These are phyloP conservation scores for Cheilinus undulatus DNA, from an alignment of 2,113 vertebrate genomes.

Conservation along the genomic window DNA sequence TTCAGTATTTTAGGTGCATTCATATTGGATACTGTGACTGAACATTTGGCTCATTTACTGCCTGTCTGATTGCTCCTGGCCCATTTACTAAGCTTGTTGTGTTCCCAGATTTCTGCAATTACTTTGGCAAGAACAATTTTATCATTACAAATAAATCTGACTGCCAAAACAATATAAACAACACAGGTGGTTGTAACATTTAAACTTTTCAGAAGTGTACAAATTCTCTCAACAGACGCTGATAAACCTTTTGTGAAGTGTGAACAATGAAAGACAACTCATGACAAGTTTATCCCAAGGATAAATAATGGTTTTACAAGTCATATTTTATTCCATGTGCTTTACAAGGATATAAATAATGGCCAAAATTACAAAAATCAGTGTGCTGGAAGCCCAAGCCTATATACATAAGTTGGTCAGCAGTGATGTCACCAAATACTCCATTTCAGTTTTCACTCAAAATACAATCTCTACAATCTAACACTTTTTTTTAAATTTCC, in stretches of 20 bases:
- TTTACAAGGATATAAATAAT: slow-evolving; percentile 99
- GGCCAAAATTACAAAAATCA: slow-evolving; percentile 98
- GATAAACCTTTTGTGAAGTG: not conserved
- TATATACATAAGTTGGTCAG: slow-evolving; percentile 94
- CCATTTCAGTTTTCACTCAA: slow-evolving; percentile 82
- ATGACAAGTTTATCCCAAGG: slow-evolving; percentile 28
- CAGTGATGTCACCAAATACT: slow-evolving; percentile 87
- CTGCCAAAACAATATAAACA: not conserved
- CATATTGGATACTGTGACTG: not conserved
- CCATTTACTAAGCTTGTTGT: not conserved
- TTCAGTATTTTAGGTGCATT: not conserved
- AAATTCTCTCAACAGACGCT: not conserved
- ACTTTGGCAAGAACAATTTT: not conserved
- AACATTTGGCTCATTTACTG: not conserved
- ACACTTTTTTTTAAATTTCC: slow-evolving; percentile 36
- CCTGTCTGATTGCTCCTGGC: not conserved
- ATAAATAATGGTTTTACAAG: slow-evolving; percentile 88
- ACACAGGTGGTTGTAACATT: not conserved
- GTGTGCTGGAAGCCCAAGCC: slow-evolving; percentile 99
- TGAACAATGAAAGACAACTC: slow-evolving; percentile 5
- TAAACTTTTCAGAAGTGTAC: not conserved
- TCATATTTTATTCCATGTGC: slow-evolving; percentile 98
- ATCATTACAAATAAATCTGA: not conserved
- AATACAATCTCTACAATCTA: slow-evolving; percentile 84
- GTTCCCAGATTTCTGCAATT: slow-evolving; percentile 1